Percentiles rank a stretch among this genome's conserved stretches.
phyloP scores from a whole-genome alignment of 2,113 vertebrate genomes.

The Tyto alba region DNA sequence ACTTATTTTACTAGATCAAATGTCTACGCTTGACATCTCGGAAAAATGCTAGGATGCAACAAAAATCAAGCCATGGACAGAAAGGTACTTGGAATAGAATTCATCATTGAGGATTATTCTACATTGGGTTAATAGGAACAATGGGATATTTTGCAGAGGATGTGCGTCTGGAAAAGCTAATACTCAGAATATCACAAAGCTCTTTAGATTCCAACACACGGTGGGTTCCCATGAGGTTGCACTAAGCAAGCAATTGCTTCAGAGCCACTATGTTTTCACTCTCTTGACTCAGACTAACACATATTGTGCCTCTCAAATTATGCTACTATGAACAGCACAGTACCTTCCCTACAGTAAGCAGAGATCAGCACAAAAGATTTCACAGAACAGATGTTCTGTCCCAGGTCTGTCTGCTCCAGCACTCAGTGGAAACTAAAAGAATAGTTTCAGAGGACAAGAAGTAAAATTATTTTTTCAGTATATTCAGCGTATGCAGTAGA shows the following conservation, averaged over 20 bases:
- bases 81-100: not conserved
- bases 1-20: conserved; percentile 6
- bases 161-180: not conserved
- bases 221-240: not conserved
- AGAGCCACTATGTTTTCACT: not conserved
- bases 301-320: not conserved
- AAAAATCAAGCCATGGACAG: not conserved
- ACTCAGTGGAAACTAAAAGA: not conserved
- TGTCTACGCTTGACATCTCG: not conserved
- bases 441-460: not conserved
- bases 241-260: not conserved
- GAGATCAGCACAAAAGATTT: not conserved
- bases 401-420: not conserved
- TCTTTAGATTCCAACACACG: not conserved
- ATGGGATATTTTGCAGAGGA: not conserved
- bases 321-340: not conserved
- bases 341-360: not conserved
- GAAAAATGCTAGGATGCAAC: not conserved
- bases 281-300: not conserved
- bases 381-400: not conserved
- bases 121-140: not conserved
- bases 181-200: not conserved
- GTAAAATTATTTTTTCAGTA: not conserved
- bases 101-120: not conserved
- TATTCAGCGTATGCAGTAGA: not conserved